Evolutionary conservation across 2,888 invertebrate genomes (phyloP).

Genomic region (Schizotus pectinicornis): DNA sequence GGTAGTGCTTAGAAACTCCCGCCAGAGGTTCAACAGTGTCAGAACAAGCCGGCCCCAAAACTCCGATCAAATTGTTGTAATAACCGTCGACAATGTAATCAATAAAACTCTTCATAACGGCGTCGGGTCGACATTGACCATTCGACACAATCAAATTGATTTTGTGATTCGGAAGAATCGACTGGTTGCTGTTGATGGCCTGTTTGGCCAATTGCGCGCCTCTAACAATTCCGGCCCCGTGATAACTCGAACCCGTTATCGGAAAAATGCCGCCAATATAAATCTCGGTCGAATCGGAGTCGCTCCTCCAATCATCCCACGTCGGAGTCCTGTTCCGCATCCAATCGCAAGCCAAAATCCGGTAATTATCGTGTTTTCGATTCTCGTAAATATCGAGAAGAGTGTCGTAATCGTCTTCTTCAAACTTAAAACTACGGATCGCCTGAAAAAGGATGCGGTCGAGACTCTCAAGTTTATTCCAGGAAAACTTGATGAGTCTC

Average conservation of each 20-base stretch:
- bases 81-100: conserved; percentile 65
- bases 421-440: conserved; percentile 61
- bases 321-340: conserved; percentile 55
- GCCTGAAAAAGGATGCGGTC: conserved; percentile 62
- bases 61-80: conserved; percentile 69
- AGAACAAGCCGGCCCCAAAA: conserved; percentile 81
- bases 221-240: conserved; percentile 65
- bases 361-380: conserved; percentile 25
- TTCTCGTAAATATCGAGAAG: conserved; percentile 40
- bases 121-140: conserved; percentile 74
- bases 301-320: conserved; percentile 60
- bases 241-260: conserved; percentile 65
- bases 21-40: conserved; percentile 82
- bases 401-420: conserved; percentile 61
- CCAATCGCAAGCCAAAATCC: conserved; percentile 73
- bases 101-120: conserved; percentile 77
- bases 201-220: conserved; percentile 69
- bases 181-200: conserved; percentile 66
- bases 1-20: conserved; percentile 75
- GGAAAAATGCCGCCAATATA: conserved; percentile 77
- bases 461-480: conserved; percentile 63
- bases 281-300: conserved; percentile 56
- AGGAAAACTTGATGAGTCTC: conserved; percentile 71
- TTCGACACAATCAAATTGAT: conserved; percentile 65
- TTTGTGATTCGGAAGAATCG: conserved; percentile 66